phyloP scores from a whole-genome alignment of 2,113 vertebrate genomes.

The Campylomormyrus numenius region DNA sequence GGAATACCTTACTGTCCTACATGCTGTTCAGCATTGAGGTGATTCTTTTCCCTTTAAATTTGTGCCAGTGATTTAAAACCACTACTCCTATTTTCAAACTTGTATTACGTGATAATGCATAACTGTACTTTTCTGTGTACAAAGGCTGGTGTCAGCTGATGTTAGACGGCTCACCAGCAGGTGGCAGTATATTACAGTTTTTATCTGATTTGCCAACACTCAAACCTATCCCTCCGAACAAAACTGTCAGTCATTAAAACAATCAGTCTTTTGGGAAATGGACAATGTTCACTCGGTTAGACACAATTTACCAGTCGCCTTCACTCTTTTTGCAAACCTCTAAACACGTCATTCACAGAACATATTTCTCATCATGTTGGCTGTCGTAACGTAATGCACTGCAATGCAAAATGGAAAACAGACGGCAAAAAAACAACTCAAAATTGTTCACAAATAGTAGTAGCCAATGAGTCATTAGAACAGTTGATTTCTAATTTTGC shows the following conservation, averaged over 20 bases:
- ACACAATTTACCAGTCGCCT: background rate
- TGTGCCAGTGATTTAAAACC: background rate
- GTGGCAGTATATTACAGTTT: background rate
- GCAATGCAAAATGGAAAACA: background rate
- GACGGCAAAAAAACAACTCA: background rate
- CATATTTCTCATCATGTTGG: background rate
- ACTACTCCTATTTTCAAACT: background rate
- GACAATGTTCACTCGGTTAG: background rate
- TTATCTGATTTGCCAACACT: background rate
- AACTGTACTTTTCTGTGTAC: background rate
- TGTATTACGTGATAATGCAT: background rate
- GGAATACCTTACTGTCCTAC: background rate
- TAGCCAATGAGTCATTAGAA: background rate
- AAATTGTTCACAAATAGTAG: background rate
- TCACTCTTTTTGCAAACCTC: background rate
- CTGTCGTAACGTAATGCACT: background rate
- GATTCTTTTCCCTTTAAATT: background rate
- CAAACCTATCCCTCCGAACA: background rate
- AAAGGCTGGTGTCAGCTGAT: background rate
- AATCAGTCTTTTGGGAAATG: background rate
- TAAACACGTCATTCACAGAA: background rate
- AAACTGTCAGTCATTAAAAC: background rate
- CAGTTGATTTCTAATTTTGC: background rate
- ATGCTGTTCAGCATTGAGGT: background rate
- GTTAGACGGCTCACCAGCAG: background rate